Conservation (phyloP, 2,888 invertebrate genomes). For the Xestia ashworthii region DNA sequence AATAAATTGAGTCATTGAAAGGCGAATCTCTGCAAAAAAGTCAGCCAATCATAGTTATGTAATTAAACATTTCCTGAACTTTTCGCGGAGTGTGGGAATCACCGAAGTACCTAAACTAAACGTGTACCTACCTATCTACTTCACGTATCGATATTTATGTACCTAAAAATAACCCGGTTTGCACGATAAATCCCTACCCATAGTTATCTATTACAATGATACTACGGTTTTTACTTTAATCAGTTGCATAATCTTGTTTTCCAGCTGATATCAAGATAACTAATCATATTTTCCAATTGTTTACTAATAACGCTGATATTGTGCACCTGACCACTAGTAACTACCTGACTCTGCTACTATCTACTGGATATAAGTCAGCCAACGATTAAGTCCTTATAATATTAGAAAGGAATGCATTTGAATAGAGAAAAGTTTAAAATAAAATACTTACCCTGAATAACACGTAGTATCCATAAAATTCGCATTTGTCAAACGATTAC, state of each 20-base stretch:
- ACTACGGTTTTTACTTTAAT: slow-evolving; percentile 34
- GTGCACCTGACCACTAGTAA: background rate
- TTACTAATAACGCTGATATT: slow-evolving; percentile 42
- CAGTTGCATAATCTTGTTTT: slow-evolving; percentile 44
- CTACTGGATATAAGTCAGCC: background rate
- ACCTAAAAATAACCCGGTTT: slow-evolving; percentile 16
- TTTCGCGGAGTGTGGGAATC: background rate
- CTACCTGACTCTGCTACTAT: background rate
- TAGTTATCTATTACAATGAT: slow-evolving; percentile 30
- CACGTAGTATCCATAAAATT: background rate
- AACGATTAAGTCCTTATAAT: background rate
- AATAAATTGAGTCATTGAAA: background rate
- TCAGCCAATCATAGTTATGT: background rate
- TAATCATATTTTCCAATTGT: slow-evolving; percentile 44
- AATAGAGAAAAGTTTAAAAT: background rate
- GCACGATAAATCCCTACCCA: slow-evolving; percentile 10
- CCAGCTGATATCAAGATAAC: slow-evolving; percentile 39
- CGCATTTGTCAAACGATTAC: background rate
- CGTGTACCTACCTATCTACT: background rate
- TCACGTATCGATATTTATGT: background rate
- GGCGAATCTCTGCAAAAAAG: background rate
- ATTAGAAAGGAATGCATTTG: background rate
- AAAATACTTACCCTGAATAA: background rate
- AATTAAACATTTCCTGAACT: slow-evolving; percentile 4
- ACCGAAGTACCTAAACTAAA: background rate